Conservation (phyloP, 2,888 invertebrate genomes). For the Ophion costatus region DNA sequence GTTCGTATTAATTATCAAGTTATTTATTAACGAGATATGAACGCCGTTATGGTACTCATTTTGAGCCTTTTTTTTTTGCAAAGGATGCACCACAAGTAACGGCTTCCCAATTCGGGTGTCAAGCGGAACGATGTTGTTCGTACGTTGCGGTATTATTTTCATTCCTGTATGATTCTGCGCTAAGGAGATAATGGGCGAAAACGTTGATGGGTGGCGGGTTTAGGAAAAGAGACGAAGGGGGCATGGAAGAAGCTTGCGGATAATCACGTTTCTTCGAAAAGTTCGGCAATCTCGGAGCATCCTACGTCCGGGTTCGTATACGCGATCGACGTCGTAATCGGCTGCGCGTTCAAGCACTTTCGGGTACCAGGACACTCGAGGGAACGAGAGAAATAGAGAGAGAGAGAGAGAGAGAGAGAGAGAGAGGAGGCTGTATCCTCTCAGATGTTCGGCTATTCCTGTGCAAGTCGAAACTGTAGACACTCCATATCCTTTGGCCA, state of each 20-base stretch:
- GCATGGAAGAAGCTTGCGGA: not conserved
- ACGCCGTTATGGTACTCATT: too few species aligned
- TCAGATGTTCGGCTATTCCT: slow-evolving; percentile 69
- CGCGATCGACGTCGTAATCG: slow-evolving; percentile 80
- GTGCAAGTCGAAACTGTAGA: slow-evolving; percentile 66
- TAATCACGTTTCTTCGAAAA: slow-evolving; percentile 74
- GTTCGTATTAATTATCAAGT: not conserved
- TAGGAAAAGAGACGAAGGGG: not conserved
- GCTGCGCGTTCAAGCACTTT: slow-evolving; percentile 75
- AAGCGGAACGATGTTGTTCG: too few species aligned
- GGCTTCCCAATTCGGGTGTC: too few species aligned
- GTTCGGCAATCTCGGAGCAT: slow-evolving; percentile 78
- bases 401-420: not conserved
- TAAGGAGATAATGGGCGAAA: slow-evolving; percentile 38
- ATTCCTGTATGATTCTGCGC: too few species aligned
- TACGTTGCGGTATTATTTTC: too few species aligned
- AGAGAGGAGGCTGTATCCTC: slow-evolving; percentile 59
- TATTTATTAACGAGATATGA: not conserved
- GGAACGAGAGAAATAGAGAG: not conserved
- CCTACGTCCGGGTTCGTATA: slow-evolving; percentile 71
- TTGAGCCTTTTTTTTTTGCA: too few species aligned
- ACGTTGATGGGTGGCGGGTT: slow-evolving; percentile 1
- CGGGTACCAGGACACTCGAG: slow-evolving; percentile 13
- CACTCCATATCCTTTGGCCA: slow-evolving; percentile 57
- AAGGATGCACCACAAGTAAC: too few species aligned